Percentiles rank a stretch among this genome's conserved stretches.
Conservation (phyloP, 2,888 invertebrate species). For the Bembecia ichneumoniformis region DNA sequence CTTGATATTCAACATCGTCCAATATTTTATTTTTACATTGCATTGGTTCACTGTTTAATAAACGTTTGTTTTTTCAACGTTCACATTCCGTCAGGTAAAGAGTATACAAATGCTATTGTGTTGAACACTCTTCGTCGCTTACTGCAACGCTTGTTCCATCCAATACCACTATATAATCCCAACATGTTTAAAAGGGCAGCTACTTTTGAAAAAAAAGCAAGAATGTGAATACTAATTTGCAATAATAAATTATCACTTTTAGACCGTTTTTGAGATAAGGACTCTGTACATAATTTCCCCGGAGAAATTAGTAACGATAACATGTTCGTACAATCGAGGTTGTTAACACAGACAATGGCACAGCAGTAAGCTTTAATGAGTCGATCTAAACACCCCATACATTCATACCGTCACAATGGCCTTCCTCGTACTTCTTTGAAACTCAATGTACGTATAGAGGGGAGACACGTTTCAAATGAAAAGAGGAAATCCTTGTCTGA, state of each 20-base stretch:
- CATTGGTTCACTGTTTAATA: neutral
- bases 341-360: conserved; percentile 42
- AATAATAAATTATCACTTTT: no score
- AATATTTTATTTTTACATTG: neutral
- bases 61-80: neutral
- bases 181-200: neutral
- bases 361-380: conserved; percentile 40
- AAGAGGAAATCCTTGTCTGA: conserved; percentile 51
- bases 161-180: conserved; percentile 26
- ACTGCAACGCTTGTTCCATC: conserved; percentile 32
- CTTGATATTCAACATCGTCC: conserved; percentile 2
- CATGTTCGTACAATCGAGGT: conserved; percentile 15
- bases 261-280: no score
- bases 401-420: conserved; percentile 41
- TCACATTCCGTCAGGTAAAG: conserved; percentile 27
- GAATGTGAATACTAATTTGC: no score
- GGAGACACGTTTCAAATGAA: conserved; percentile 53
- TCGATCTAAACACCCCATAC: conserved; percentile 50
- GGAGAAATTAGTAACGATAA: conserved; percentile 34
- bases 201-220: no score
- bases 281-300: conserved; percentile 14
- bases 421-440: conserved; percentile 36
- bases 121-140: conserved; percentile 35
- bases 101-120: conserved; percentile 33
- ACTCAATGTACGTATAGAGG: conserved; percentile 43